Evolutionary conservation across 37 sponge, comb jelly and placozoan genomes (phyloP), one percentile per base, ranked within the genome.

Genomic region (Petrosia ficiformis): DNA sequence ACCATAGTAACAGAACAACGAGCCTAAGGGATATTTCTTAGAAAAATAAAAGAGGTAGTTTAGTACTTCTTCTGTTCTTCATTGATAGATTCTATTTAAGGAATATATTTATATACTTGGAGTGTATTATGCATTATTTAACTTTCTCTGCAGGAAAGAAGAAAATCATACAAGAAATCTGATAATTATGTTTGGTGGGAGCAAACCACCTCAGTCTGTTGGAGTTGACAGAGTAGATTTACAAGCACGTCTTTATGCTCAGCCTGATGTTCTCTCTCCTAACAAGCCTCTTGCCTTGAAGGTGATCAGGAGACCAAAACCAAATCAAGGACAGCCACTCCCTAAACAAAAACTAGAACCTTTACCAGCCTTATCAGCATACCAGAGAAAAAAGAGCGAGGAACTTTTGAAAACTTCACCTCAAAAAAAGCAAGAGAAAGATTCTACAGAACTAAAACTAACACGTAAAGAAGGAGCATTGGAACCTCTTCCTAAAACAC

Each of bases 381-480:
- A 73, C 54, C 74, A 73, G 74, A 73, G 11, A 54, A 5, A 32
- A 56, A 73, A 73, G 32, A 48, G 14, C 54, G 76, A 48, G n/a
- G 42, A 69, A 2, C 48, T 84, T 36, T 65, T 37, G 28, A 65
- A 48, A 57, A 71, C 14, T 48, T n/a, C n/a, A n/a, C n/a, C n/a
- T n/a, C n/a, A 76, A 60, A 61, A 83, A 39, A 34, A 58, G 37
- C 34, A 63, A 3, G 57, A 54, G n/a, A n/a, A n/a, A n/a, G n/a
- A n/a, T n/a, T n/a, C n/a, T n/a, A n/a, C n/a, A n/a, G 29, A 30
- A 64, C n/a, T 22, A 25, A 64, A 64, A 25, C 33, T 10, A 8
- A 10, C 6, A 25, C 21, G 21, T 11, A 19, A 8, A 11, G n/a
- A 19, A 31, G 65, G 65, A n/a, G 10, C 65, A n/a, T 38, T 83